Percentiles rank a stretch among this genome's conserved stretches.
These are phyloP conservation scores for Drosophila prostipennis DNA, from an alignment of 2,888 invertebrate genomes.

Conservation along the genomic window DNA sequence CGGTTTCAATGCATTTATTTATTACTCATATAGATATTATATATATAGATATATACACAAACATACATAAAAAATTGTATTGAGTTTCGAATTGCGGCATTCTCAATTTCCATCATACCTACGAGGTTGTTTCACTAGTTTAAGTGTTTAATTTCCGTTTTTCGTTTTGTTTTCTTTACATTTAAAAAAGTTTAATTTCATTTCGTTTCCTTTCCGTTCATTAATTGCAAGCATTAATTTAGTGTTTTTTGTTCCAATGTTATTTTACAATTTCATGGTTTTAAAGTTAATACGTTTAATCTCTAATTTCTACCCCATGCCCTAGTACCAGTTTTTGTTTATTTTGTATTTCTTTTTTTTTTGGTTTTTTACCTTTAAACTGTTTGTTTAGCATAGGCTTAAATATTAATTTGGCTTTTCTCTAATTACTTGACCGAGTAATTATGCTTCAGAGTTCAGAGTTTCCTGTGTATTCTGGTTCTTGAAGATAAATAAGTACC, in stretches of 20 bases:
- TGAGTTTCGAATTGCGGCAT: conserved; percentile 41
- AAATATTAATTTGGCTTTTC: conserved; percentile 73
- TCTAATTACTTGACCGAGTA: conserved; percentile 34
- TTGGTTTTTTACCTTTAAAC: conserved; percentile 34
- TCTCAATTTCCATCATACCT: conserved; percentile 39
- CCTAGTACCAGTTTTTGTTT: conserved; percentile 66
- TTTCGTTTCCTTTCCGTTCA: conserved; percentile 28
- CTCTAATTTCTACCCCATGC: conserved; percentile 70
- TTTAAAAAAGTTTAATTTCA: conserved; percentile 59
- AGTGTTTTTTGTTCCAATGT: conserved; percentile 42
- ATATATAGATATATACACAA: conserved; percentile 72
- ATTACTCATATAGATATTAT: conserved; percentile 69
- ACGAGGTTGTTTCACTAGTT: conserved; percentile 21
- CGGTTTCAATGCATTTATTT: conserved; percentile 74
- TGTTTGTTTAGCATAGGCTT: conserved; percentile 53
- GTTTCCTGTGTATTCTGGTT: conserved; percentile 25
- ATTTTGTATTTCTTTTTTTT: conserved; percentile 19
- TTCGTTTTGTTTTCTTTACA: conserved; percentile 52
- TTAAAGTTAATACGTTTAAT: conserved; percentile 45
- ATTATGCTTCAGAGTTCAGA: conserved; percentile 29
- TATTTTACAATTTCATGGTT: conserved; percentile 53
- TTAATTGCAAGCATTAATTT: conserved; percentile 54
- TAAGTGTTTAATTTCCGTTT: conserved; percentile 12
- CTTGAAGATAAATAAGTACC: conserved; percentile 48
- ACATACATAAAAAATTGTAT: conserved; percentile 75